Conservation (phyloP, 2,113 vertebrate species). For the Gadus chalcogrammus region DNA sequence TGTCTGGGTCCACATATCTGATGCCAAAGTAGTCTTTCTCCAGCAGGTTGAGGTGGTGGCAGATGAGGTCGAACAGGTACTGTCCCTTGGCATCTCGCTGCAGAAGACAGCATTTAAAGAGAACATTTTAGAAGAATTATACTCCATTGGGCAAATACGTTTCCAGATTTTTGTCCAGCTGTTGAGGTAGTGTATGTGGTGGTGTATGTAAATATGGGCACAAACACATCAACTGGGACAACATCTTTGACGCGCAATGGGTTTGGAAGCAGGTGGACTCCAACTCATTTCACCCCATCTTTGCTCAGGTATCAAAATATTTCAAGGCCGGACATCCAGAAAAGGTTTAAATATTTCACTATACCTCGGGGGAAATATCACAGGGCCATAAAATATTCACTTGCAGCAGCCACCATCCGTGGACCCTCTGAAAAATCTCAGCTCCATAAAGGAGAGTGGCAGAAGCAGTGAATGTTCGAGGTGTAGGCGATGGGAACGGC, state of each 20-base stretch:
- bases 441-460: slow-evolving; percentile 29
- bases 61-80: slow-evolving; percentile 95
- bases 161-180: too few relatives aligned
- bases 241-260: neutral
- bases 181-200: too few relatives aligned
- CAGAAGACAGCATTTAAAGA: slow-evolving; percentile 5
- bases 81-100: slow-evolving; percentile 96
- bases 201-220: too few relatives aligned
- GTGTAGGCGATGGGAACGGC: slow-evolving; percentile 12
- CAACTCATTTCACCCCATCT: neutral
- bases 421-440: slow-evolving; percentile 41
- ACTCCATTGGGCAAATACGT: too few relatives aligned
- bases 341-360: slow-evolving; percentile 70
- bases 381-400: slow-evolving; percentile 70
- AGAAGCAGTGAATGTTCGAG: slow-evolving; percentile 24
- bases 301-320: slow-evolving; percentile 30
- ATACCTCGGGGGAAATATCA: slow-evolving; percentile 57
- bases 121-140: too few relatives aligned
- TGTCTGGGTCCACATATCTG: slow-evolving; percentile 94
- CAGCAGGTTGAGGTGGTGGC: slow-evolving; percentile 93
- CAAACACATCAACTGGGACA: too few relatives aligned
- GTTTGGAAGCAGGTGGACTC: neutral
- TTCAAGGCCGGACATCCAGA: slow-evolving; percentile 41
- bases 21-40: slow-evolving; percentile 99
- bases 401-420: slow-evolving; percentile 57